phyloP scores from a whole-genome alignment of 2,888 invertebrate genomes.

The Dione vanillae region DNA sequence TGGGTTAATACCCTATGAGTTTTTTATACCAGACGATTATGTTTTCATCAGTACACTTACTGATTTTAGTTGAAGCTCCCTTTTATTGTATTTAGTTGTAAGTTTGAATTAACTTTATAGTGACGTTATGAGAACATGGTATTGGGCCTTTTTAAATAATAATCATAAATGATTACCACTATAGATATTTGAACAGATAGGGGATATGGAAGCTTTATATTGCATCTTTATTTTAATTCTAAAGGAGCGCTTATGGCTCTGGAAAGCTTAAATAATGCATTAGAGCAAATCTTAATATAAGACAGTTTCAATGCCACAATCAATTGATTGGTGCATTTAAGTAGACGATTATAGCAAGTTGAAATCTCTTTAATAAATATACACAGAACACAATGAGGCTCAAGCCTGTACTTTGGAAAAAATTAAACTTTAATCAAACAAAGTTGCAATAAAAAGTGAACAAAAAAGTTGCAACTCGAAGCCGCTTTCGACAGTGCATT shows the following conservation, averaged over 20 bases:
- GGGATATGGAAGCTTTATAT: no score
- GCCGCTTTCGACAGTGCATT: conserved; percentile 33
- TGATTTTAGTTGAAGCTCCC: not conserved
- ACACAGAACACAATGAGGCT: conserved; percentile 26
- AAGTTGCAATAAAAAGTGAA: conserved; percentile 29
- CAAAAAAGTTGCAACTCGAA: conserved; percentile 27
- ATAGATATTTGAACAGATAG: no score
- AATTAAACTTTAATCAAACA: conserved; percentile 35
- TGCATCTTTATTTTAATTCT: no score
- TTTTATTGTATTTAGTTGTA: not conserved
- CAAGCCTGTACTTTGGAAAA: conserved; percentile 29
- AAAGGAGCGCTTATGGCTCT: no score
- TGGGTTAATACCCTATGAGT: conserved; percentile 66
- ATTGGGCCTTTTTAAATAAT: no score
- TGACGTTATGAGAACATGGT: no score
- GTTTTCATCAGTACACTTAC: conserved; percentile 14
- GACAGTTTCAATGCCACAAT: conserved; percentile 3
- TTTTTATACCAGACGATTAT: conserved; percentile 54
- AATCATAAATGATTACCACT: no score
- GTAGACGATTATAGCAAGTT: conserved; percentile 7
- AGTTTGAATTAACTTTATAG: no score
- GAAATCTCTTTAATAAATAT: conserved; percentile 14
- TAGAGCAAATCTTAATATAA: not conserved
- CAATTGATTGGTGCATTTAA: not conserved
- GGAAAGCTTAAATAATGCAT: no score